Conservation (phyloP, 2,888 invertebrate genomes). For the Hemistola chrysoprasaria region DNA sequence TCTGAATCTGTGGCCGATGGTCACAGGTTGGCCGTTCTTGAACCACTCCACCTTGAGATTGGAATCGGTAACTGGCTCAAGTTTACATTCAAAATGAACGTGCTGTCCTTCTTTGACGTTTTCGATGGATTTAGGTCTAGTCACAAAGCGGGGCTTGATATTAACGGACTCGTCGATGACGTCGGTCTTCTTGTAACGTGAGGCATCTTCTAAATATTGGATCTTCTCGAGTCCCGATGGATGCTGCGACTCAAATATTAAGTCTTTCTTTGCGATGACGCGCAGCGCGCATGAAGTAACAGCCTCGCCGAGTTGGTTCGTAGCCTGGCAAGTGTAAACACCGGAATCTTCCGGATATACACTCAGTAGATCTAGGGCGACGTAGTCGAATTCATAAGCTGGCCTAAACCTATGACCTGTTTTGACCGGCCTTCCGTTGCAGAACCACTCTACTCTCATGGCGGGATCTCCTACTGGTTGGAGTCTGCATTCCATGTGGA, state of each 20-base stretch:
- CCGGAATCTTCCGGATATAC: constrained; percentile 99
- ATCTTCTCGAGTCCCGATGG: constrained; percentile 96
- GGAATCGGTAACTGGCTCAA: constrained; percentile 98
- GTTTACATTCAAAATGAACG: constrained; percentile 98
- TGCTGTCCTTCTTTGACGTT: constrained; percentile 94
- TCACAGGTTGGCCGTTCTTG: constrained; percentile 96
- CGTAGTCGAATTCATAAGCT: constrained; percentile 98
- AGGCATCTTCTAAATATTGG: constrained; percentile 93
- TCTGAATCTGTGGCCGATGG: constrained; percentile 96
- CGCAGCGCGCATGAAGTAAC: constrained; percentile 95
- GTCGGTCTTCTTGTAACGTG: constrained; percentile 91
- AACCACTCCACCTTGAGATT: constrained; percentile 98
- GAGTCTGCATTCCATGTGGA: constrained; percentile 94
- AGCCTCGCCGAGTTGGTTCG: constrained; percentile 96
- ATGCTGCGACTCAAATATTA: constrained; percentile 94
- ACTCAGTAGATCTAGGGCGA: constrained; percentile 96
- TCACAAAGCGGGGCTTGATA: constrained; percentile 91
- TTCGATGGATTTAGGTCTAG: constrained; percentile 92
- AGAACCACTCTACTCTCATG: constrained; percentile 98
- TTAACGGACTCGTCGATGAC: constrained; percentile 92
- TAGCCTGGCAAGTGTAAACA: constrained; percentile 96
- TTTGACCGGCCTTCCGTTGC: constrained; percentile 95
- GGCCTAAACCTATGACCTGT: constrained; percentile 97
- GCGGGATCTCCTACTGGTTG: constrained; percentile 95
- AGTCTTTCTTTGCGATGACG: constrained; percentile 93